These are phyloP conservation scores for Arvicola amphibius DNA, from an alignment of 2,797 vertebrate species.

Conservation along the genomic window DNA sequence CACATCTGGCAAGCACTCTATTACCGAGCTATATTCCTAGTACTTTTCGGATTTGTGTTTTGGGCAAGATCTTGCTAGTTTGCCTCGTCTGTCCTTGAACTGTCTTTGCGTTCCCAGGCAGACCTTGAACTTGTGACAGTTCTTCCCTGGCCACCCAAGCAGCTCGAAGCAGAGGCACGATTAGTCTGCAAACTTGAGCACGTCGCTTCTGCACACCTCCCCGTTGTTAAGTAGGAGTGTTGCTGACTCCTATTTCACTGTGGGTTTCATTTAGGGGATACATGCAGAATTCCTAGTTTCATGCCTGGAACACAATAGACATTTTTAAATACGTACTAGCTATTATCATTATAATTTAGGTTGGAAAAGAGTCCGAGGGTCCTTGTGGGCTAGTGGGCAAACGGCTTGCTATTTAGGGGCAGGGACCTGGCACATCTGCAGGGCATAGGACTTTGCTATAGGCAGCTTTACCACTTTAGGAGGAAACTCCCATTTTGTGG, in stretches of 20 bases:
- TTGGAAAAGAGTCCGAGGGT: background rate
- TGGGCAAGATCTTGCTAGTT: background rate
- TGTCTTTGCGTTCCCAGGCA: background rate
- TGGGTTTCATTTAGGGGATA: background rate
- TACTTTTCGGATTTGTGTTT: background rate
- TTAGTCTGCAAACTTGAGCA: background rate
- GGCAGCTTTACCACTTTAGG: constrained; percentile 2
- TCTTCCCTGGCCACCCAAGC: background rate
- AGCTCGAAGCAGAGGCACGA: background rate
- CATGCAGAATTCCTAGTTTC: constrained; percentile 6
- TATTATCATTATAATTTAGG: constrained; percentile 3
- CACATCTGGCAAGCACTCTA: background rate
- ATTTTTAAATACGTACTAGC: background rate
- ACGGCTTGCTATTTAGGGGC: background rate
- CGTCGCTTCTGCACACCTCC: background rate
- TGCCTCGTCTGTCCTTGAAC: background rate
- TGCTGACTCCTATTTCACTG: background rate
- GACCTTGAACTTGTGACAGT: background rate
- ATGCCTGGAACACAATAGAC: background rate
- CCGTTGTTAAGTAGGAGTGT: background rate
- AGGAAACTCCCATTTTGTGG: constrained; percentile 22
- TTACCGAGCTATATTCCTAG: background rate
- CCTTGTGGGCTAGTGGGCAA: background rate
- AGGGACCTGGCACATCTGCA: background rate
- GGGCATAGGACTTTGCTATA: background rate